Evolutionary conservation across 2,797 vertebrate genomes (phyloP), one percentile per base, ranked within the genome.

Genomic region (Malurus leucopterus): DNA sequence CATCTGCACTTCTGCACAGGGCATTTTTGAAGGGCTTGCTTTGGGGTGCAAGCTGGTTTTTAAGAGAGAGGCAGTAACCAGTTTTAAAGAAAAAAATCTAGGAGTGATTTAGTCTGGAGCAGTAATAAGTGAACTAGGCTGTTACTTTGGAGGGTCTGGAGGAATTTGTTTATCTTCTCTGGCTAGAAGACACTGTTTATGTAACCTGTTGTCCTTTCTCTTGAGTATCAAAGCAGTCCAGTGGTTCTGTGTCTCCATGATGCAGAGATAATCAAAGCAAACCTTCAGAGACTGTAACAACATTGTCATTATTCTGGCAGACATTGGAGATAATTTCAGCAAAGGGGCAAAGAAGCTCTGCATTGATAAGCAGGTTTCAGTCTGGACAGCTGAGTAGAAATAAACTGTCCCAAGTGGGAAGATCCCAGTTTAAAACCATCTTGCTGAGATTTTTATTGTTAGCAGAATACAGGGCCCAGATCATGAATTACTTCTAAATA

Each of bases 231-330:
- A 90, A 89, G 89, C 83, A 89, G 57, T 65, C 84, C 38, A 26
- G 59, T 79, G 80, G 74, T 75, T 94, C 85, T 84, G 61, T 93
- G 89, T 92, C 74, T 59, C 43, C 13, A 19, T 79, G 82, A 84
- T 81, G 80, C 67, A 78, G 75, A 90, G 44, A 68, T 95, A 94
- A 93, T 93, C 93, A 93, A 95, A 80, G 86, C 71, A 90, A 88
- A 76, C 63, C 94, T 94, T 86, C 86, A 62, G 16, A 57, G 70
- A 30, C 67, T 81, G 81, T 73, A 87, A 84, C 83, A 95, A 84
- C 68, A 64, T 79, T 81, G 70, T 87, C 67, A 79, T 87, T 84
- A 79, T 85, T 91, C 92, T 95, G 79, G 79, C 77, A 91, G 79
- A 62, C 63, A 43, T 36, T 72, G 82, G 53, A 75, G 67, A 59